Percentiles rank a stretch among this genome's conserved stretches.
phyloP scores from a whole-genome alignment of 1,140 invertebrate species.

The Halesus radiatus region DNA sequence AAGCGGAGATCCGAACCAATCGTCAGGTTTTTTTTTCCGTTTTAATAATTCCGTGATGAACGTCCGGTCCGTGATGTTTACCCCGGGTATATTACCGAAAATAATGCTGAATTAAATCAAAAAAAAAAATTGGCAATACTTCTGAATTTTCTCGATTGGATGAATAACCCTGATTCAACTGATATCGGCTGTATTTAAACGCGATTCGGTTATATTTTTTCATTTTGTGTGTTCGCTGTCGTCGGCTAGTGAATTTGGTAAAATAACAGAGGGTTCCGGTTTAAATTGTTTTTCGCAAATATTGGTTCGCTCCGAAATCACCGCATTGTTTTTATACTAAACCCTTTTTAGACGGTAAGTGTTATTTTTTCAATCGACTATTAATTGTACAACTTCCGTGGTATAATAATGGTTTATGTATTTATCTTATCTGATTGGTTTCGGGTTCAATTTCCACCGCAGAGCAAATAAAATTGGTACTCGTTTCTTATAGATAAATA shows the following conservation, averaged over 20 bases:
- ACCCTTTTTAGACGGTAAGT: too few relatives aligned
- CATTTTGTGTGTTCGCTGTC: background rate
- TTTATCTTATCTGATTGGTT: too few relatives aligned
- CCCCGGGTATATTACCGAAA: background rate
- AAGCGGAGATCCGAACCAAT: slow-evolving; percentile 3
- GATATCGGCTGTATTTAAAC: background rate
- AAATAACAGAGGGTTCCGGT: too few relatives aligned
- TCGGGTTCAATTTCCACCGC: too few relatives aligned
- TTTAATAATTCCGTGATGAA: background rate
- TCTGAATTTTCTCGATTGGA: background rate
- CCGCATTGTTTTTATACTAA: too few relatives aligned
- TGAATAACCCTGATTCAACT: background rate
- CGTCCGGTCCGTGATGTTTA: slow-evolving; percentile 1
- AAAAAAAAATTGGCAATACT: background rate
- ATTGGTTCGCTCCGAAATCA: too few relatives aligned
- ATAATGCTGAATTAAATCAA: background rate
- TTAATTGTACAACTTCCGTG: too few relatives aligned
- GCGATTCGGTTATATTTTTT: background rate
- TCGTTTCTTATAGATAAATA: too few relatives aligned
- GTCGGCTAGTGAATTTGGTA: background rate
- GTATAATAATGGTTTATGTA: too few relatives aligned
- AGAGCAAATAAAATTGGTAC: too few relatives aligned
- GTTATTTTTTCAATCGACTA: too few relatives aligned
- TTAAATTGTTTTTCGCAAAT: too few relatives aligned
- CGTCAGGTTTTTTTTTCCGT: background rate